Conservation (phyloP, 92 coral and sea anemone species). For the Meandrina meandrites region DNA sequence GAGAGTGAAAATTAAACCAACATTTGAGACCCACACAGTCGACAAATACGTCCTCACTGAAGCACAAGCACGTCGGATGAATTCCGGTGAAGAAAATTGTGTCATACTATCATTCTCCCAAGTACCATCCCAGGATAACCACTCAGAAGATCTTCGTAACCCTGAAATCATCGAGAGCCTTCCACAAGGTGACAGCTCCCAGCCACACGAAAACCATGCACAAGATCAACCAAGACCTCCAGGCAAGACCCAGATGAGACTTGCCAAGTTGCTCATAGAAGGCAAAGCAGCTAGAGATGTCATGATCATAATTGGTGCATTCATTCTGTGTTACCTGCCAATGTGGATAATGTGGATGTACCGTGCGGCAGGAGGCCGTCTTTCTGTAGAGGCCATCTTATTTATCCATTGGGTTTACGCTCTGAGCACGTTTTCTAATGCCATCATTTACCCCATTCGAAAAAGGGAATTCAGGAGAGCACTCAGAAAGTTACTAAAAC, state of each 20-base stretch:
- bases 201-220: not conserved
- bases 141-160: not conserved
- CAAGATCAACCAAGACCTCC: not conserved
- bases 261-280: not conserved
- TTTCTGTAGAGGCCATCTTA: no score
- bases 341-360: no score
- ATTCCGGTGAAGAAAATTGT: not conserved
- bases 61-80: not conserved
- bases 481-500: no score
- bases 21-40: not conserved
- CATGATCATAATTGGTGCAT: no score
- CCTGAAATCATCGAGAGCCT: not conserved
- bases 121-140: not conserved
- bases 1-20: not conserved
- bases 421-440: no score
- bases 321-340: no score
- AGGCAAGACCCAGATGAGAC: not conserved
- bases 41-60: not conserved
- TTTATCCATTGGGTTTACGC: no score
- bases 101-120: not conserved
- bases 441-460: no score
- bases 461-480: no score
- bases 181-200: not conserved
- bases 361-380: no score
- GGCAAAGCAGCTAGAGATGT: no score